These are phyloP conservation scores for Puffinus mauretanicus DNA, from an alignment of 2,113 vertebrate genomes.

Conservation along the genomic window DNA sequence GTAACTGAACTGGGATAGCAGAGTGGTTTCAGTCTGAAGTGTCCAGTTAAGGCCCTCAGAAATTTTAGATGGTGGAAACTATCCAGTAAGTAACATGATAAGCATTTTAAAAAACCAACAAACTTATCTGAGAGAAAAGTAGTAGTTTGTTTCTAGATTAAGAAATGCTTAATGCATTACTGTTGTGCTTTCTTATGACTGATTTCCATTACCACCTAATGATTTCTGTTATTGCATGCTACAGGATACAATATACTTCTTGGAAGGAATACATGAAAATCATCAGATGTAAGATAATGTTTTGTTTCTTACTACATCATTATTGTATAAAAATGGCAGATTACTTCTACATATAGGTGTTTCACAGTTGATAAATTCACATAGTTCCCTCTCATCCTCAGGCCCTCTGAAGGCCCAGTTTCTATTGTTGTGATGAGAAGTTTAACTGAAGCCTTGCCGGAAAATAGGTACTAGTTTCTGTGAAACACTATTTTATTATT, in stretches of 20 bases:
- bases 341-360: background rate
- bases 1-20: background rate
- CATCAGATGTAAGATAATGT: constrained; percentile 76
- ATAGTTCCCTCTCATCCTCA: constrained; percentile 13
- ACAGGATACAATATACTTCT: constrained; percentile 90
- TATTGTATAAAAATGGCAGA: background rate
- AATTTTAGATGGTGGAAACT: background rate
- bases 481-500: background rate
- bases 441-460: constrained; percentile 95
- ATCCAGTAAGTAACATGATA: background rate
- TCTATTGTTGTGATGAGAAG: constrained; percentile 84
- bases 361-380: background rate
- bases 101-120: background rate
- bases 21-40: background rate
- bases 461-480: constrained; percentile 84
- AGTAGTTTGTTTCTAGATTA: background rate
- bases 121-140: background rate
- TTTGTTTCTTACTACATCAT: background rate
- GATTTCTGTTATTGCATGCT: constrained; percentile 24
- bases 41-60: background rate
- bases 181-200: background rate
- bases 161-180: background rate
- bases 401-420: constrained; percentile 65
- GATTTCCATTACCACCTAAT: background rate
- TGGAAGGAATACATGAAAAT: constrained; percentile 85